Evolutionary conservation across 2,888 invertebrate genomes (phyloP), one percentile per base, ranked within the genome.

Genomic region (Orthosia gothica): DNA sequence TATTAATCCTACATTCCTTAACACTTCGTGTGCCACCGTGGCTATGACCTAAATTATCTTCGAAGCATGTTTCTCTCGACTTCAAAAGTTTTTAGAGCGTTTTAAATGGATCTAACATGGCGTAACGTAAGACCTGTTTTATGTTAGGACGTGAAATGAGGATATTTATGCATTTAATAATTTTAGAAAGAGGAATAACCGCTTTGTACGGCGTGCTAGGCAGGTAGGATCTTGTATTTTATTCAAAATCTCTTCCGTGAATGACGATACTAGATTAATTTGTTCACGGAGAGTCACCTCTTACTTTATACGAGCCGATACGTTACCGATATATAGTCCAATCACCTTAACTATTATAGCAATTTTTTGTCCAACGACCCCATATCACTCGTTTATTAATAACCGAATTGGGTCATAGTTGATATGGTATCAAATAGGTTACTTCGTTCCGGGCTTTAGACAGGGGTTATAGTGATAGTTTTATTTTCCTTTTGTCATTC

Each of bases 91-190:
- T 7, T 7, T 32, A 32, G 85, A 85, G 84, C 81, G 76, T 81
- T 82, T 71, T 74, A 78, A 85, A 85, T 77, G 74, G 62, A 64
- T 68, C 65, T 73, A 78, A 81, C 84, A 77, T 76, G 32, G 57
- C 76, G 58, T 83, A 13, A 72, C 71, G 67, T 69, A 64, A 85
- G 76, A 76, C 72, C 83, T 69, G 70, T 67, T 80, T 80, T 68
- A 73, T 18, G 72, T 55, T 69, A 61, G 47, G 59, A 75, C 63
- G 66, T 20, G 18, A 73, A 66, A 63, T 59, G 63, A 16, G 40
- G 50, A 57, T 79, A 80, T 75, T 80, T 54, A 78, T 71, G 23
- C 20, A 52, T 32, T 52, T 12, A 77, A 64, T 64, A 54, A 64
- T 59, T 59, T 59, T 16, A 18, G 9, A 57, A 12, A 23, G 45